phyloP scores from a whole-genome alignment of 37 sponge, comb jelly and placozoan species.

The Lycopodina hypogea region DNA sequence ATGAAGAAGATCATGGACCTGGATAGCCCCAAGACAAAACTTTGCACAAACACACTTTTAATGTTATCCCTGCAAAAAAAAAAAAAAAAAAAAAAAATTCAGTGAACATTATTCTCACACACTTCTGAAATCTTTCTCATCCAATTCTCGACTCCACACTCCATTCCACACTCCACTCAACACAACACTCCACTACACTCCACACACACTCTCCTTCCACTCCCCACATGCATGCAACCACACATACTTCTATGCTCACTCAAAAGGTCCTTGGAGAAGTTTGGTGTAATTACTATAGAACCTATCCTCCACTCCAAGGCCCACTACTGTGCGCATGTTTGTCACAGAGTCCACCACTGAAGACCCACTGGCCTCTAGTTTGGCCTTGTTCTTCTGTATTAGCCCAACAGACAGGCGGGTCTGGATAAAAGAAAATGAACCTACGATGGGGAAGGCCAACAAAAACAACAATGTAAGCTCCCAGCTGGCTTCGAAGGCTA shows the following conservation, averaged over 20 bases:
- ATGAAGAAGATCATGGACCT: conserved; percentile 71
- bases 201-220: too few species aligned
- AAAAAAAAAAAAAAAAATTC: too few species aligned
- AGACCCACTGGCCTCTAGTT: conserved; percentile 52
- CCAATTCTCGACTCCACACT: too few species aligned
- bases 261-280: conserved; percentile 39
- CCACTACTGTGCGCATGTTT: conserved; percentile 81
- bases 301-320: too few species aligned
- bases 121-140: too few species aligned
- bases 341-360: conserved; percentile 73
- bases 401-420: conserved; percentile 40
- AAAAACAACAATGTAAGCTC: conserved; percentile 71
- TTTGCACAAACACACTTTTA: conserved; percentile 39
- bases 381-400: conserved; percentile 67
- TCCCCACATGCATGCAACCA: too few species aligned
- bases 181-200: too few species aligned
- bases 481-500: conserved; percentile 77
- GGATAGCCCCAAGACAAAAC: conserved; percentile 52
- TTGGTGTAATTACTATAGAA: conserved; percentile 29
- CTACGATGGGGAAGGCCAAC: conserved; percentile 54
- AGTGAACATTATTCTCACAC: too few species aligned
- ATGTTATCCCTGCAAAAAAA: conserved; percentile 39
- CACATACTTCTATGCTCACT: conserved; percentile 59
- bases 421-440: conserved; percentile 58
- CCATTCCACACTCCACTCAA: too few species aligned